These are phyloP conservation scores for Heteromurus nitidus DNA, from an alignment of 2,888 invertebrate species.

Conservation along the genomic window DNA sequence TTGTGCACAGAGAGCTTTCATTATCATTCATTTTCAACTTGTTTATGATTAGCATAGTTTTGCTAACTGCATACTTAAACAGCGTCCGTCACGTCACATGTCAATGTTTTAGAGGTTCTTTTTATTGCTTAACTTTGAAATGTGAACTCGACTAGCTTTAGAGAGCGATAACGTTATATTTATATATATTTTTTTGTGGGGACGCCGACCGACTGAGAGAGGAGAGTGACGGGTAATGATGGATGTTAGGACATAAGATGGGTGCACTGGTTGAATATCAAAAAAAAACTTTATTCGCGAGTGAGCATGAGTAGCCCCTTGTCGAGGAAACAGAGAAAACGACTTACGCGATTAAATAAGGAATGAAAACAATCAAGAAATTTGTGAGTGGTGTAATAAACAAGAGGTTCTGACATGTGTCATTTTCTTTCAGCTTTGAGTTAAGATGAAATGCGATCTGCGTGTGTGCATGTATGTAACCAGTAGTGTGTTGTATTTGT, in stretches of 20 bases:
- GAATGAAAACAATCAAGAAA: constrained; percentile 41
- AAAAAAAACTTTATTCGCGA: not conserved
- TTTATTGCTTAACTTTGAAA: constrained; percentile 39
- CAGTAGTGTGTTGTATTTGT: not conserved
- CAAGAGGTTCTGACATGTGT: constrained; percentile 65
- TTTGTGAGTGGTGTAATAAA: constrained; percentile 63
- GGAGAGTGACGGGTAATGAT: constrained; percentile 27
- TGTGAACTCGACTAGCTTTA: constrained; percentile 3
- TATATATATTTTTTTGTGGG: not conserved
- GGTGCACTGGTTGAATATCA: constrained; percentile 37
- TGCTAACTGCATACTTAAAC: too few species aligned
- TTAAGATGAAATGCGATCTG: constrained; percentile 60
- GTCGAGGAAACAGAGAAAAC: not conserved
- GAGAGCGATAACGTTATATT: not conserved
- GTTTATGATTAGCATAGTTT: constrained; percentile 51
- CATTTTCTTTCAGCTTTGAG: constrained; percentile 47
- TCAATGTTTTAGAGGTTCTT: constrained; percentile 17
- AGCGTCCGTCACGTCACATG: too few species aligned
- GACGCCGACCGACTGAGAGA: constrained; percentile 35
- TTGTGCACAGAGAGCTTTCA: constrained; percentile 30
- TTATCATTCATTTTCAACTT: constrained; percentile 33
- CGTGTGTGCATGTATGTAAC: constrained; percentile 10
- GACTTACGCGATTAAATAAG: constrained; percentile 9
- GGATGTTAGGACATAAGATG: constrained; percentile 5
- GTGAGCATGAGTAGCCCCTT: constrained; percentile 7